A percentile compares a stretch with the other conserved stretches of the same genome.
phyloP scores from a whole-genome alignment of 1,140 invertebrate species.

The Metaphire vulgaris region DNA sequence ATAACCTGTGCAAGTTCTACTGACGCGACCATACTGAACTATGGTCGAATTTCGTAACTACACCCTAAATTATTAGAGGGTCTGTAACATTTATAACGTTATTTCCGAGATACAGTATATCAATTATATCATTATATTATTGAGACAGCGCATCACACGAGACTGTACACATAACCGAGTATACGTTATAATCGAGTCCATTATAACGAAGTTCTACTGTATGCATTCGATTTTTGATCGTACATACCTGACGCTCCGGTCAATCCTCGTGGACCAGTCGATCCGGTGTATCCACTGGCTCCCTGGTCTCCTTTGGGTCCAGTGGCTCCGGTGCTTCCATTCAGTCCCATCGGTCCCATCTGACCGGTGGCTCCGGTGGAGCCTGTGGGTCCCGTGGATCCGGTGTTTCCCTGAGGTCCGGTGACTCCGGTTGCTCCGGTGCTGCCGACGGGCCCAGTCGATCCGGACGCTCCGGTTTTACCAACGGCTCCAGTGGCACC shows the following conservation, averaged over 20 bases:
- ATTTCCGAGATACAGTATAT: too few species aligned
- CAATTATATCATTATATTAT: too few species aligned
- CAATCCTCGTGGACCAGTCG: conserved; percentile 20
- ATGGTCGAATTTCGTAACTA: too few species aligned
- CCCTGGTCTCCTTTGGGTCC: not conserved
- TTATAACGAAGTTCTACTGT: too few species aligned
- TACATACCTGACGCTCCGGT: conserved; percentile 15
- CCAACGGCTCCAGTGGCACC: conserved; percentile 12
- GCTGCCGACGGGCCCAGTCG: conserved; percentile 23
- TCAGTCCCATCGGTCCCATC: conserved; percentile 21
- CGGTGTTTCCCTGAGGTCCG: not conserved
- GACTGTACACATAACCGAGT: too few species aligned
- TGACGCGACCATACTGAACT: too few species aligned
- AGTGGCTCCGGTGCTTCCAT: not conserved
- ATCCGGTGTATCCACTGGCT: conserved; percentile 8
- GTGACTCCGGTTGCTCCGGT: not conserved
- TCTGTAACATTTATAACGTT: too few species aligned
- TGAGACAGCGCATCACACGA: too few species aligned
- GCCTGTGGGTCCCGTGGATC: conserved; percentile 23
- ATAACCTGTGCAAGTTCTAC: too few species aligned
- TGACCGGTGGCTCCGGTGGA: conserved; percentile 23
- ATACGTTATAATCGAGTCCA: too few species aligned
- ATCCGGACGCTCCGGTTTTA: conserved; percentile 21
- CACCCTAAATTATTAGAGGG: too few species aligned
- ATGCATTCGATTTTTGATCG: too few species aligned